phyloP scores from a whole-genome alignment of 2,113 vertebrate species.

The Morone chrysops region DNA sequence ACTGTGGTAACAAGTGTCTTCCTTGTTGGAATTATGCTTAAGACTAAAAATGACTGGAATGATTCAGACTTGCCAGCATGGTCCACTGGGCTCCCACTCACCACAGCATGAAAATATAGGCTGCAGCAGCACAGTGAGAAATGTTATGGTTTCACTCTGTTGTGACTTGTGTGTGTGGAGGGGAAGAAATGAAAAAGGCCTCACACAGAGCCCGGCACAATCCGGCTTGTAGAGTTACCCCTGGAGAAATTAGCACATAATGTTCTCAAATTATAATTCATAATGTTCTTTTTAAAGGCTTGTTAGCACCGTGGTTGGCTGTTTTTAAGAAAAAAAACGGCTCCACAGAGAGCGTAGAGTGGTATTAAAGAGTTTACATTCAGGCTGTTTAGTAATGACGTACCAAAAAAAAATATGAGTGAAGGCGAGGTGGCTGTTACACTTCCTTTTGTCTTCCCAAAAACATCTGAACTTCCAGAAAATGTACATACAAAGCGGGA shows the following conservation, averaged over 20 bases:
- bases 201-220: constrained; percentile 47
- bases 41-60: constrained; percentile 58
- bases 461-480: not conserved
- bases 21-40: constrained; percentile 54
- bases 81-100: constrained; percentile 47
- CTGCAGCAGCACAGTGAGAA: constrained; percentile 55
- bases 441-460: not conserved
- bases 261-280: constrained; percentile 72
- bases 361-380: constrained; percentile 31
- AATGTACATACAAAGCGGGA: not conserved
- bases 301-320: constrained; percentile 58
- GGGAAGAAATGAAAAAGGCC: constrained; percentile 32
- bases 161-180: constrained; percentile 33
- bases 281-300: constrained; percentile 71
- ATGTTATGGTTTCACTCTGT: constrained; percentile 42
- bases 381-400: not conserved
- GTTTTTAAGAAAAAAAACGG: constrained; percentile 43
- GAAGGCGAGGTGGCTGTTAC: not conserved
- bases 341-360: constrained; percentile 26
- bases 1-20: constrained; percentile 63
- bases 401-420: not conserved
- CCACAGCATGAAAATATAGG: constrained; percentile 58
- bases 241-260: constrained; percentile 75
- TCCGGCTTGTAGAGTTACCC: constrained; percentile 26
- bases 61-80: constrained; percentile 48